Percentiles rank a stretch among this genome's conserved stretches.
Evolutionary conservation across 2,888 invertebrate species (phyloP).

Genomic region (Andrena haemorrhoa): DNA sequence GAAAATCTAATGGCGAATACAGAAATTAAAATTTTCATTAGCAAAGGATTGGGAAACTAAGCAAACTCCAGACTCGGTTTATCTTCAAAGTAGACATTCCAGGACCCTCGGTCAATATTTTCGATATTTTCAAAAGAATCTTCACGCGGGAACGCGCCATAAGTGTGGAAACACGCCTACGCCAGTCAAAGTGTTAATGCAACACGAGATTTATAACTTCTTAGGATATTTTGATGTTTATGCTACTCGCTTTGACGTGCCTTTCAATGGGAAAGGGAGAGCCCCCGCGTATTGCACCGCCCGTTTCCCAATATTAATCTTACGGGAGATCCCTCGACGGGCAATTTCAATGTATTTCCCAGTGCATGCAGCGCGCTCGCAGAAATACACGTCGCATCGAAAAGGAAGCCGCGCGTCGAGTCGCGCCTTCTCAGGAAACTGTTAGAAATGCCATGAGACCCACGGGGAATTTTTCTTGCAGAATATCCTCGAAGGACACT

Average conservation of each 20-base stretch:
- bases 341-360: constrained; percentile 19
- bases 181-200: too few relatives aligned
- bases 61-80: too few relatives aligned
- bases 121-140: too few relatives aligned
- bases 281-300: background rate
- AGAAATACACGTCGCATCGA: constrained; percentile 7
- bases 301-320: constrained; percentile 29
- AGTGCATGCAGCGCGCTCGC: background rate
- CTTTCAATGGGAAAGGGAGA: background rate
- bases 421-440: constrained; percentile 9
- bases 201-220: too few relatives aligned
- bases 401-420: constrained; percentile 9
- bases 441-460: constrained; percentile 22
- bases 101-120: too few relatives aligned
- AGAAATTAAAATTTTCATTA: too few relatives aligned
- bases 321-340: background rate
- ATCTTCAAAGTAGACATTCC: too few relatives aligned
- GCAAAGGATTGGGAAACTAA: too few relatives aligned
- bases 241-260: background rate
- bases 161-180: too few relatives aligned
- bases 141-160: too few relatives aligned
- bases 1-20: too few relatives aligned
- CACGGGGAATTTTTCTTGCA: constrained; percentile 48
- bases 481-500: constrained; percentile 27
- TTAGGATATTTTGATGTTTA: background rate